Evolutionary conservation across 2,113 vertebrate species (phyloP), one percentile per base, ranked within the genome.

Genomic region (Etheostoma cragini): DNA sequence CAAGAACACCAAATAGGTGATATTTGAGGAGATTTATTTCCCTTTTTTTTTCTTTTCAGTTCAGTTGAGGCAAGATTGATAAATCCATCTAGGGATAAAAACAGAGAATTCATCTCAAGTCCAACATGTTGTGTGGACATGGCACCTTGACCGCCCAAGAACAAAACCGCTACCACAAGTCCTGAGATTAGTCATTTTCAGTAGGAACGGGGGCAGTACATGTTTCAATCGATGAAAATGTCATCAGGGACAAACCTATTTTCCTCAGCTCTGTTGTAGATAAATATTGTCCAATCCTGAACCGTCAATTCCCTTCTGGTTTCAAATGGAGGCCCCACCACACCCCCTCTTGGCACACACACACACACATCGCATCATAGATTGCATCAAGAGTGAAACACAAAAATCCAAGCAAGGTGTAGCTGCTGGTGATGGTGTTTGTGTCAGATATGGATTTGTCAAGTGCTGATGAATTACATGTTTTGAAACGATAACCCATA

Each of bases 151-250:
- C 89, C 90, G 80, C 72, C 69, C 76, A 82, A 81, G 90, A 89
- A 89, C 87, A 90, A 88, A 88, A 85, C 75, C 33, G 54, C 76
- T 16, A 76, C 65, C 35, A 38, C 79, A 72, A 85, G 66, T 87
- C 82, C 72, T 46, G 42, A 93, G 90, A 94, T 93, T 91, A 92
- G 89, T 92, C 89, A 90, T 91, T 92, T 89, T 92, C 87, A 84
- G 79, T 33, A 57, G 84, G 80, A 79, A 76, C 65, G 73, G 57
- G 81, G 79, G 84, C 57, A 88, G 82, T 88, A 89, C 90, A 89
- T 88, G 88, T 92, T 92, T 91, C 90, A 93, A 94, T 95, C 92
- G 88, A 95, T 94, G 91, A 82, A 94, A 93, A 94, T 93, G 92
- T 94, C 93, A 94, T 91, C 91, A 81, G 91, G 89, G 90, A 94